Evolutionary conservation across 1,140 invertebrate species (phyloP).

Genomic region (Pogonomyrmex californicus): DNA sequence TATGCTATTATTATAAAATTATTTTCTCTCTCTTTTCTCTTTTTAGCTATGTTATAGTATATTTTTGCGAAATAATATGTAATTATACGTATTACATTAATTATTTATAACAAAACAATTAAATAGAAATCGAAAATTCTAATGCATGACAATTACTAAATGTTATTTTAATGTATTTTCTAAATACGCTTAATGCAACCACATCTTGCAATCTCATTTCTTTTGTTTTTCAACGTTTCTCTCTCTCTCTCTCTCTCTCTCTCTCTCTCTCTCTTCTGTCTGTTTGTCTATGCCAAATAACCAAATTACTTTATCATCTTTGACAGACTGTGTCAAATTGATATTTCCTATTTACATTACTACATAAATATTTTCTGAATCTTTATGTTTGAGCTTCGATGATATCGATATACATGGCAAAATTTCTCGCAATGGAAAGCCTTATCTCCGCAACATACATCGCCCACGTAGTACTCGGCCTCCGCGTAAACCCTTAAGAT

Average conservation of each 20-base stretch:
- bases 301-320: neutral
- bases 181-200: neutral
- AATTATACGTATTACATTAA: neutral
- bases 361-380: neutral
- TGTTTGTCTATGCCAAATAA: neutral
- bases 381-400: neutral
- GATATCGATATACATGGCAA: neutral
- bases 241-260: neutral
- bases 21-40: neutral
- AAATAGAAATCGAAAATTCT: neutral
- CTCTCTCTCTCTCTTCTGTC: too few species aligned
- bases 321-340: neutral
- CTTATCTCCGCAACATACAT: conserved; percentile 49
- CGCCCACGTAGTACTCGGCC: conserved; percentile 46
- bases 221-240: neutral
- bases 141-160: neutral
- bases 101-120: neutral
- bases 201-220: neutral
- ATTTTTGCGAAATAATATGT: neutral
- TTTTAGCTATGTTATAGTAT: neutral
- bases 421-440: neutral
- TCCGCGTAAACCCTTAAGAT: conserved; percentile 71
- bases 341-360: neutral
- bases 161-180: neutral
- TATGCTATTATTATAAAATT: conserved; percentile 23